A percentile compares a stretch with the other conserved stretches of the same genome.
Conservation (phyloP, 2,113 vertebrate genomes). For the Anoplopoma fimbria region DNA sequence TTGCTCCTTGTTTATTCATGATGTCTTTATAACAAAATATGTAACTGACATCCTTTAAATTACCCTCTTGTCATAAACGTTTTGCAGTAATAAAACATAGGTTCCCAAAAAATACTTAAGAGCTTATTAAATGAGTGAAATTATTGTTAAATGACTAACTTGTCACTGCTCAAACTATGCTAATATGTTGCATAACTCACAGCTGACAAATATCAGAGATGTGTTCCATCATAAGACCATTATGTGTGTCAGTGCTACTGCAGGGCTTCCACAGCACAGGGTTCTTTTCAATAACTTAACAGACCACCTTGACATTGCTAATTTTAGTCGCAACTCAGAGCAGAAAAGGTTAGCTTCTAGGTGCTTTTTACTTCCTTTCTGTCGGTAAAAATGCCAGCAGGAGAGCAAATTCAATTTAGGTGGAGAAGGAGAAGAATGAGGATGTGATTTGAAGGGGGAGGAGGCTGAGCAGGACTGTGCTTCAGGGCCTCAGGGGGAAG, state of each 20-base stretch:
- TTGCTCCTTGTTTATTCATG: background rate
- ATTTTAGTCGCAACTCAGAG: constrained; percentile 36
- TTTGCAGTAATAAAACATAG: constrained; percentile 22
- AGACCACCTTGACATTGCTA: constrained; percentile 20
- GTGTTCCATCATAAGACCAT: constrained; percentile 36
- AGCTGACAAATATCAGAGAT: constrained; percentile 46
- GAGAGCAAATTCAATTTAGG: constrained; percentile 52
- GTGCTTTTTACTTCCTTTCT: background rate
- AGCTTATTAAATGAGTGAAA: constrained; percentile 3
- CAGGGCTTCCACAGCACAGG: background rate
- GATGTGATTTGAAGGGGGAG: constrained; percentile 45
- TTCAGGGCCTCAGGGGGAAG: constrained; percentile 58
- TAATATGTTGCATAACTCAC: constrained; percentile 45
- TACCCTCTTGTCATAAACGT: background rate
- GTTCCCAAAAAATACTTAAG: constrained; percentile 2
- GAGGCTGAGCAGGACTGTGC: constrained; percentile 42
- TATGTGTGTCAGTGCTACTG: constrained; percentile 30
- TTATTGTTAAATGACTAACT: constrained; percentile 31
- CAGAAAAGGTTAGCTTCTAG: constrained; percentile 19
- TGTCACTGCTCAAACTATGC: constrained; percentile 42
- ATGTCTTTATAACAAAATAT: background rate
- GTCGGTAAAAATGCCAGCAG: constrained; percentile 42
- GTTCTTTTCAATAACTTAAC: constrained; percentile 23
- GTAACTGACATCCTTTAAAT: background rate
- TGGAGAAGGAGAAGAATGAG: constrained; percentile 51